Percentiles rank a stretch among this genome's conserved stretches.
Evolutionary conservation across 2,113 vertebrate genomes (phyloP).

Genomic region (Okapia johnstoni): DNA sequence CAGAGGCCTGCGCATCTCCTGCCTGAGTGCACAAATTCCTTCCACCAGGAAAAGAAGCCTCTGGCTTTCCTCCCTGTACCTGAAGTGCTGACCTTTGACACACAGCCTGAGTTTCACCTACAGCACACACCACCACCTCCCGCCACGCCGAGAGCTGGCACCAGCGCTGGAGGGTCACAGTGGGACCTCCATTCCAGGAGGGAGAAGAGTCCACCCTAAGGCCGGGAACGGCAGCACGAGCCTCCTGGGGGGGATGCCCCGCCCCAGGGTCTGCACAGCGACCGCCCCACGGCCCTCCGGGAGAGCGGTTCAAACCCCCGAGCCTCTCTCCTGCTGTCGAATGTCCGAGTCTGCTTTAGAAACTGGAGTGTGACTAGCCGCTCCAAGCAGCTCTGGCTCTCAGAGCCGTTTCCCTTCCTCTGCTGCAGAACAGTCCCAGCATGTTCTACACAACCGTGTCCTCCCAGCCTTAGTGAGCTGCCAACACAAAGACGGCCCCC

Average conservation of each 20-base stretch:
- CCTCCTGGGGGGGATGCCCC: constrained; percentile 81
- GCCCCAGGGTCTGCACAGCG: constrained; percentile 55
- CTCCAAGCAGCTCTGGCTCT: constrained; percentile 43
- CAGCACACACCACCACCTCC: fast-evolving
- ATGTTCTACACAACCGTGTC: not conserved
- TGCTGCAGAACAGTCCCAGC: not conserved
- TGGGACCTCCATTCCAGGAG: not conserved
- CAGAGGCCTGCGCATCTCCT: not conserved
- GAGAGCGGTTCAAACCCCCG: constrained; percentile 57
- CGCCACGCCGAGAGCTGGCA: fast-evolving
- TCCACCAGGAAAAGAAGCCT: not conserved
- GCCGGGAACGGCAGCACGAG: constrained; percentile 85
- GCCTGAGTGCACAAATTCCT: not conserved
- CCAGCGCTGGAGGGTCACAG: not conserved
- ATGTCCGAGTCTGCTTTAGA: constrained; percentile 40
- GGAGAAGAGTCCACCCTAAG: constrained; percentile 54
- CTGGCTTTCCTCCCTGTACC: fast-evolving
- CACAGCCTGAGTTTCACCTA: no score
- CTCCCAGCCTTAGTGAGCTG: not conserved
- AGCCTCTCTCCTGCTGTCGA: not conserved
- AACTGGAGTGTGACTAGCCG: constrained; percentile 28
- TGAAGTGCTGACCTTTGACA: not conserved
- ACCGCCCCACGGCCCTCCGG: constrained; percentile 45
- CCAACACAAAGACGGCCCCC: not conserved
- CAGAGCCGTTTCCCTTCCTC: not conserved